phyloP scores from a whole-genome alignment of 2,888 invertebrate species.

The Adelphocoris suturalis region DNA sequence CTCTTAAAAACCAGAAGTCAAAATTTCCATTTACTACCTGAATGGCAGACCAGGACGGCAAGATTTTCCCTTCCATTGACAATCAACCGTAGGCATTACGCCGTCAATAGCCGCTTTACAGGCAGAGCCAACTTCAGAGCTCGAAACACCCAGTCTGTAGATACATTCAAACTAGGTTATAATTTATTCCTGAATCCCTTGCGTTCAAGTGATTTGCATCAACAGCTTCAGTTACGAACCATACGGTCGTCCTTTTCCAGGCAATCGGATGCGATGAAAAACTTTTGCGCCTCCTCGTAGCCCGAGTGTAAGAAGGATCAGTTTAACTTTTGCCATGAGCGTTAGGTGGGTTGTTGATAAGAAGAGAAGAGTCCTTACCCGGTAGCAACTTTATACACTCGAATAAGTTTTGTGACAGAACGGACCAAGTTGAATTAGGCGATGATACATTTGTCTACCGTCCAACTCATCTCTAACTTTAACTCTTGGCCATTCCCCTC shows the following conservation, averaged over 20 bases:
- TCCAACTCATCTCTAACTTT: constrained; percentile 34
- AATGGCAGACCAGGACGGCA: too few species aligned
- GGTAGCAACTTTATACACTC: neutral
- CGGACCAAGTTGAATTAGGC: constrained; percentile 35
- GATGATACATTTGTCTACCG: constrained; percentile 35
- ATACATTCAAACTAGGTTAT: too few species aligned
- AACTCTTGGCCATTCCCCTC: constrained; percentile 39
- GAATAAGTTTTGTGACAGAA: constrained; percentile 19
- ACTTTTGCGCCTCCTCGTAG: neutral
- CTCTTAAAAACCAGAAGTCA: too few species aligned
- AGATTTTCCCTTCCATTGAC: too few species aligned
- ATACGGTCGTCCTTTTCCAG: neutral
- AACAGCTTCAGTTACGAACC: neutral
- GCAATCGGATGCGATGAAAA: neutral
- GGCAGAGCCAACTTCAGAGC: too few species aligned
- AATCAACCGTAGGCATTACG: too few species aligned
- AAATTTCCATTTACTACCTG: too few species aligned
- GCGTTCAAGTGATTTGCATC: neutral
- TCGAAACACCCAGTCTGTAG: too few species aligned
- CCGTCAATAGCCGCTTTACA: too few species aligned
- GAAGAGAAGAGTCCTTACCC: neutral
- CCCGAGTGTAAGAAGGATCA: neutral
- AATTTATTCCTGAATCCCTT: too few species aligned
- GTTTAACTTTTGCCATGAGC: constrained; percentile 6
- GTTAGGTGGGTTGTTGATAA: neutral